Percentiles rank a stretch among this genome's conserved stretches.
Conservation (phyloP, 2,888 invertebrate genomes). For the Steromphala cineraria region DNA sequence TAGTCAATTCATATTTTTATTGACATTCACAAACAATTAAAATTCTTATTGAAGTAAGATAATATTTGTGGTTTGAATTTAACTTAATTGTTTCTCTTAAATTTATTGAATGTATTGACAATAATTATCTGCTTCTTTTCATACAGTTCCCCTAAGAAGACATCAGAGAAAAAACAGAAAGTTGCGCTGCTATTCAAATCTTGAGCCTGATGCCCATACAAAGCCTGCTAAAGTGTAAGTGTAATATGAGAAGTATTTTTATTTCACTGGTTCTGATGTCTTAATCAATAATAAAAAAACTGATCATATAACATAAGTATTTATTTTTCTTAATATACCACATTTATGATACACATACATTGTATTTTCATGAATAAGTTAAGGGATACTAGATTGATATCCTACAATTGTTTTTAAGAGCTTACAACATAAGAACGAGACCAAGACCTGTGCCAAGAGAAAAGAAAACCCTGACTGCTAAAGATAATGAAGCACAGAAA, state of each 20-base stretch:
- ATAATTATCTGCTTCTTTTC: slow-evolving; percentile 5
- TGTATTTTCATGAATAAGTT: too few relatives aligned
- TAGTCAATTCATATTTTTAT: too few relatives aligned
- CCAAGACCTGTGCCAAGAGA: slow-evolving; percentile 31
- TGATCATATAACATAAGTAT: too few relatives aligned
- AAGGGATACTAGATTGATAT: not conserved
- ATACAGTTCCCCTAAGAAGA: slow-evolving; percentile 24
- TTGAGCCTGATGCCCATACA: slow-evolving; percentile 80
- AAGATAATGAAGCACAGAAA: slow-evolving; percentile 36
- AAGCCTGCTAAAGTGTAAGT: slow-evolving; percentile 48
- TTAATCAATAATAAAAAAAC: too few relatives aligned
- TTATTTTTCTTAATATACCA: too few relatives aligned
- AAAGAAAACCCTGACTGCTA: slow-evolving; percentile 38
- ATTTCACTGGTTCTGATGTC: too few relatives aligned
- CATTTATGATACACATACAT: too few relatives aligned
- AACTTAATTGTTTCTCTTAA: not conserved
- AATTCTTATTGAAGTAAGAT: too few relatives aligned
- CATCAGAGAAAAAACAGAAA: slow-evolving; percentile 36
- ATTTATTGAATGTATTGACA: not conserved
- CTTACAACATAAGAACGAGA: slow-evolving; percentile 25
- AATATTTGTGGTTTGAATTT: not conserved
- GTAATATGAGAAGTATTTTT: too few relatives aligned
- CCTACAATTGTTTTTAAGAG: slow-evolving; percentile 17
- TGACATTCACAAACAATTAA: too few relatives aligned
- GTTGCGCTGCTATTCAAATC: slow-evolving; percentile 81